Evolutionary conservation across 2,888 invertebrate genomes (phyloP), one percentile per base, ranked within the genome.

Genomic region (Dusona sp.): DNA sequence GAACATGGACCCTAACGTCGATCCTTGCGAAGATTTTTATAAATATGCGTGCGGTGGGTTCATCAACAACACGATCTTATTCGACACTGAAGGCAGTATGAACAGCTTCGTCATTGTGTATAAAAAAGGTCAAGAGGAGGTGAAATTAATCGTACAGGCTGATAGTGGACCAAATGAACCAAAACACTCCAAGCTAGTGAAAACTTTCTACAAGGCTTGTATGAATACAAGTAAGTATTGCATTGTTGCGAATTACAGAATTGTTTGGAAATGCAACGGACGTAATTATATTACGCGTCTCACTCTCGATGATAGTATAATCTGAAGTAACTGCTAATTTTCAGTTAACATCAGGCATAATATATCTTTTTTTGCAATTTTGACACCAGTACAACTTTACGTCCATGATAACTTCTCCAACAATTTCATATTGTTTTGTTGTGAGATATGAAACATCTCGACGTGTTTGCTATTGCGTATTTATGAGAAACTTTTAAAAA

Each of bases 171-270:
- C 88, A 0, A 94, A 95, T 22, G 97, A 97, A 88, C 96, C 97
- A 0, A 96, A 95, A 88, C 97, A 97, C 0, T 97, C 97, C 92
- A 95, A 94, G 79, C 96, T 98, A 84, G 97, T 97, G n/a, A 98
- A 98, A 94, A 96, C 96, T n/a, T 95, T 98, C 86, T 99, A 98
- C 95, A 96, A 96, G 91, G 96, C 98, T 72, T 99, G 98, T 94
- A 97, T 98, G 96, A 98, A 98, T 93, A 96, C 97, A 94, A 96
- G 98, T 98, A 95, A 96, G 96, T 16, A 45, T 45, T 6, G 57
- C 22, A 19, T n/a, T 45, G 13, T 19, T 0, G 19, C 48, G 19
- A 29, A 61, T 6, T 7, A 7, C 16, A 61, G 16, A 29, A 61
- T 61, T 61, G 29, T 16, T 61, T 16, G 16, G 16, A 61, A 13